Evolutionary conservation across 2,888 invertebrate species (phyloP).

Genomic region (Polyommatus iphigenia): DNA sequence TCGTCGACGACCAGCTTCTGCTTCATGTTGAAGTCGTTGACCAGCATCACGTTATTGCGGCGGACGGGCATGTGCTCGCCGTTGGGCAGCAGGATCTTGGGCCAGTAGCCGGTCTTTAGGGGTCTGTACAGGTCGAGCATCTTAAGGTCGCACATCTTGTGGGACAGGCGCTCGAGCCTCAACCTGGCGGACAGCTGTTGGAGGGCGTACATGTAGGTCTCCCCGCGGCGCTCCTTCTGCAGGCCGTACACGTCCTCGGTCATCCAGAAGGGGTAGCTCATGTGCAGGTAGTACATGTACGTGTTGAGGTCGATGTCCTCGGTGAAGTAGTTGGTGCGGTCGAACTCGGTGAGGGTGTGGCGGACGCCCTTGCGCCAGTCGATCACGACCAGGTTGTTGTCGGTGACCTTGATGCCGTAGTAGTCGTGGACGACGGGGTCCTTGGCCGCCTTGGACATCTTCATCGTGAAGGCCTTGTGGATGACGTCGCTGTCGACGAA

Average conservation of each 20-base stretch:
- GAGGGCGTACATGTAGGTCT: slow-evolving; percentile 80
- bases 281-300: slow-evolving; percentile 84
- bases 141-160: slow-evolving; percentile 73
- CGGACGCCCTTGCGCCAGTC: slow-evolving; percentile 85
- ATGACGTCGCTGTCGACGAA: slow-evolving; percentile 87
- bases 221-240: slow-evolving; percentile 76
- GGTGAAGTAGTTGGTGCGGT: slow-evolving; percentile 84
- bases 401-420: slow-evolving; percentile 72
- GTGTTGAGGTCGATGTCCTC: slow-evolving; percentile 89
- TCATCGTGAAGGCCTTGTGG: slow-evolving; percentile 83
- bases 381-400: slow-evolving; percentile 81
- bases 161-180: slow-evolving; percentile 72
- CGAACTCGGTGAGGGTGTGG: slow-evolving; percentile 79
- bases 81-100: slow-evolving; percentile 78
- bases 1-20: slow-evolving; percentile 60
- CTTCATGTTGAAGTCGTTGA: slow-evolving; percentile 56
- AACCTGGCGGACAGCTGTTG: slow-evolving; percentile 83
- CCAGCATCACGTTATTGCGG: slow-evolving; percentile 60
- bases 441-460: slow-evolving; percentile 80
- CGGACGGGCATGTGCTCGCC: slow-evolving; percentile 81
- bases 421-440: slow-evolving; percentile 77
- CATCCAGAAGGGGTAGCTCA: slow-evolving; percentile 87
- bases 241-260: slow-evolving; percentile 74
- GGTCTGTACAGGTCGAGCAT: slow-evolving; percentile 68
- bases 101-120: slow-evolving; percentile 78